These are phyloP conservation scores for Gopherus evgoodei DNA, from an alignment of 2,113 vertebrate species.

Conservation along the genomic window DNA sequence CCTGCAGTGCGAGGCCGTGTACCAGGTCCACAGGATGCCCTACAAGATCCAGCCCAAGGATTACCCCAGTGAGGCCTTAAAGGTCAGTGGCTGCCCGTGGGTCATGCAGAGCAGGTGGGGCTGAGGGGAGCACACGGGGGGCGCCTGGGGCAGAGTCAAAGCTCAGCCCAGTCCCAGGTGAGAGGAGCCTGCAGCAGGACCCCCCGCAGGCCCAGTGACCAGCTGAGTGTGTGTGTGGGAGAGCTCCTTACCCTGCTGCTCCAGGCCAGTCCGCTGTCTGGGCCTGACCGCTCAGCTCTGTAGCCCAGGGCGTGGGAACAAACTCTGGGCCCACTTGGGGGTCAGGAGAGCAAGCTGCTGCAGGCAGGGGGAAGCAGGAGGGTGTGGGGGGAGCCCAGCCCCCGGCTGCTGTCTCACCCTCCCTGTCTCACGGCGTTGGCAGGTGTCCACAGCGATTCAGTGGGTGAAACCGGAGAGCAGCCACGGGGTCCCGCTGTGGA, in stretches of 20 bases:
- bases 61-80: conserved; percentile 79
- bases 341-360: background rate
- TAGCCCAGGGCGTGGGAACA: background rate
- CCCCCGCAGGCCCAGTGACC: background rate
- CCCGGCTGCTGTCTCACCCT: background rate
- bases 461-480: conserved; percentile 90
- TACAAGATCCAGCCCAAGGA: conserved; percentile 85
- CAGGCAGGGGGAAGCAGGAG: background rate
- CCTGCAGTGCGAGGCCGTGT: conserved; percentile 87
- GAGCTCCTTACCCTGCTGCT: background rate
- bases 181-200: background rate
- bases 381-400: background rate
- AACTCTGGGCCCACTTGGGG: background rate
- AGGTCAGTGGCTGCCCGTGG: conserved; percentile 73
- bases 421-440: background rate
- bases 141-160: background rate
- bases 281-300: no score
- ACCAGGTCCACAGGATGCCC: conserved; percentile 86
- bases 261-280: no score
- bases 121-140: accelerated
- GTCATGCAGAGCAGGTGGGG: background rate
- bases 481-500: conserved; percentile 89
- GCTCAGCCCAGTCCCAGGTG: background rate
- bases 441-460: conserved; percentile 88
- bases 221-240: background rate